phyloP scores from a whole-genome alignment of 2,888 invertebrate species.

The Meteorus colon region DNA sequence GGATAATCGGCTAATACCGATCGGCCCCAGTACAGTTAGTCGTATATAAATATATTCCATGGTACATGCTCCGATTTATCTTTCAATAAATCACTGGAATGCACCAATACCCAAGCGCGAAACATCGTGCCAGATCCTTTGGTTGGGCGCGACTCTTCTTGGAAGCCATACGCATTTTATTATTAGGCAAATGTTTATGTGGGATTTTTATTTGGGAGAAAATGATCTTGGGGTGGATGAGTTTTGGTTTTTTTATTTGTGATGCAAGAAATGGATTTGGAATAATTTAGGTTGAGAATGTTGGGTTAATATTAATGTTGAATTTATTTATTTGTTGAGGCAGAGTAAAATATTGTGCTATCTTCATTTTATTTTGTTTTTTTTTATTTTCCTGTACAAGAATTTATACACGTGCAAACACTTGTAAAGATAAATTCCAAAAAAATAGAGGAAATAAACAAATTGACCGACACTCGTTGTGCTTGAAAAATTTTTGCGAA shows the following conservation, averaged over 20 bases:
- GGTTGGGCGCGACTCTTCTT: slow-evolving; percentile 29
- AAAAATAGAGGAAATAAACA: slow-evolving; percentile 35
- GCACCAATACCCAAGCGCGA: background rate
- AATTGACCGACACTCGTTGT: slow-evolving; percentile 31
- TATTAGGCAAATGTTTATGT: background rate
- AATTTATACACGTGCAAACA: too few relatives aligned
- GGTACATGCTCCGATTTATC: slow-evolving; percentile 40
- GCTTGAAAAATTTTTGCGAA: slow-evolving; percentile 42
- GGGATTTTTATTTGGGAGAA: background rate
- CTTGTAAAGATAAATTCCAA: background rate
- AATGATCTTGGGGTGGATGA: too few relatives aligned
- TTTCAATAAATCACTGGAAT: slow-evolving; percentile 43
- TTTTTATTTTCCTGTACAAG: background rate
- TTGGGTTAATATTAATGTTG: background rate
- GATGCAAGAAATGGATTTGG: too few relatives aligned
- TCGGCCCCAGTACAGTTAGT: slow-evolving; percentile 52
- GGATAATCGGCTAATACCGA: slow-evolving; percentile 54
- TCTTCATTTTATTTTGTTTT: too few relatives aligned
- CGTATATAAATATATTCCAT: slow-evolving; percentile 41
- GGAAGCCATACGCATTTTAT: slow-evolving; percentile 7
- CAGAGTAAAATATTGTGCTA: too few relatives aligned
- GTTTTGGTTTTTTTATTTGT: too few relatives aligned
- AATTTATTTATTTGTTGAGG: background rate
- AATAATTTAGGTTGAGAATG: background rate
- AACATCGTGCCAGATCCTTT: slow-evolving; percentile 15